A percentile compares a stretch with the other conserved stretches of the same genome.
Conservation (phyloP, 2,888 invertebrate species). For the Parnassius glacialis region DNA sequence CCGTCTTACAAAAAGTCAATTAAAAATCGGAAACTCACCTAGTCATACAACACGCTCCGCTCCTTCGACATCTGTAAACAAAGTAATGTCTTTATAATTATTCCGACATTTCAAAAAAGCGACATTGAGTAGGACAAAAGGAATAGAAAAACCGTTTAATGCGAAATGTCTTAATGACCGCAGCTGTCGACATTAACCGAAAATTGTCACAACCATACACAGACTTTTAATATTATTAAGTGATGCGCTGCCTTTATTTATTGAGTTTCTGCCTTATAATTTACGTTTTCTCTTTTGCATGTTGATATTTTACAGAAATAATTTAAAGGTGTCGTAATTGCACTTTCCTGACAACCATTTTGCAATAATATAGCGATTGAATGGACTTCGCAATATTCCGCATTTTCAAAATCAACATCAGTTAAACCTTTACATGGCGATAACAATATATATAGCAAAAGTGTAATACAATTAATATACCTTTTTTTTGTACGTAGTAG, state of each 20-base stretch:
- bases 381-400: background rate
- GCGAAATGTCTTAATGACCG: conserved; percentile 21
- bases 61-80: conserved; percentile 50
- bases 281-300: conserved; percentile 34
- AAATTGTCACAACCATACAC: conserved; percentile 41
- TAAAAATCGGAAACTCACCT: conserved; percentile 41
- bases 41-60: conserved; percentile 31
- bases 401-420: no score
- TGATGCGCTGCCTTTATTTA: conserved; percentile 29
- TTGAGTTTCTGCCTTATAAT: conserved; percentile 31
- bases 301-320: conserved; percentile 27
- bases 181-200: conserved; percentile 19
- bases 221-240: conserved; percentile 45
- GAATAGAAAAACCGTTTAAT: conserved; percentile 23
- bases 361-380: conserved; percentile 2
- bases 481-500: no score
- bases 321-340: conserved; percentile 14
- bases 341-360: conserved; percentile 8
- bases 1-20: conserved; percentile 29
- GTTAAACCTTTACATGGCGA: no score
- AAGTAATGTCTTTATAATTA: conserved; percentile 52
- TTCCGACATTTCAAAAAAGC: conserved; percentile 21
- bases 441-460: no score
- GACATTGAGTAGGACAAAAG: conserved; percentile 29
- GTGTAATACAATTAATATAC: no score